Evolutionary conservation across 2,888 invertebrate genomes (phyloP).

Genomic region (Drosophila helvetica): DNA sequence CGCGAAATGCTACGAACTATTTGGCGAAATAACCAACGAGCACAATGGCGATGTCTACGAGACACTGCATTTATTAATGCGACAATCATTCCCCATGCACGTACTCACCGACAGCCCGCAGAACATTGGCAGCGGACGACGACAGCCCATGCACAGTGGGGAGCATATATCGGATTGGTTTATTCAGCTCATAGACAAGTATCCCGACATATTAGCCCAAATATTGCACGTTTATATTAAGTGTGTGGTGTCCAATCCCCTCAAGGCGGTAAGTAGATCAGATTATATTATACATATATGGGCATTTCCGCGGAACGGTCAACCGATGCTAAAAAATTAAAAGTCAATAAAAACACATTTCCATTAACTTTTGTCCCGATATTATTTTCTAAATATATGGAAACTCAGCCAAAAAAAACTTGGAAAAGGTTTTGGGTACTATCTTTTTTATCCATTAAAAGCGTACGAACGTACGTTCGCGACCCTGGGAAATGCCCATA

Average conservation of each 20-base stretch:
- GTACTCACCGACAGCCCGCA: slow-evolving; percentile 71
- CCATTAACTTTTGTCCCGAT: too few relatives aligned
- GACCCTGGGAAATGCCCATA: too few relatives aligned
- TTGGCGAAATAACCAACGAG: slow-evolving; percentile 81
- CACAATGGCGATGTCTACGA: slow-evolving; percentile 83
- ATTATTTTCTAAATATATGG: too few relatives aligned
- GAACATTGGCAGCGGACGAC: slow-evolving; percentile 30
- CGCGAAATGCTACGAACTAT: slow-evolving; percentile 80
- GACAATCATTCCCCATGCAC: slow-evolving; percentile 80
- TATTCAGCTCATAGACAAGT: slow-evolving; percentile 79
- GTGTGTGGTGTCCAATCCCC: slow-evolving; percentile 80
- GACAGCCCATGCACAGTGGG: slow-evolving; percentile 55
- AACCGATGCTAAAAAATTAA: too few relatives aligned
- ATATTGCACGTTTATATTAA: slow-evolving; percentile 80
- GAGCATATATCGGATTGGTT: slow-evolving; percentile 84
- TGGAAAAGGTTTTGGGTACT: too few relatives aligned
- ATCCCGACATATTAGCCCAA: slow-evolving; percentile 76
- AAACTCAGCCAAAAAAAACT: too few relatives aligned
- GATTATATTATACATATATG: too few relatives aligned
- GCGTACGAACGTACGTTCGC: too few relatives aligned
- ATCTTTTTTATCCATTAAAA: too few relatives aligned
- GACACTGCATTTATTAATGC: slow-evolving; percentile 81
- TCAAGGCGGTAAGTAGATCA: slow-evolving; percentile 63
- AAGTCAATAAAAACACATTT: too few relatives aligned
- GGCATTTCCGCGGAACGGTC: too few relatives aligned